These are phyloP conservation scores for Archaeoteleia sp. DNA, from an alignment of 2,888 invertebrate genomes.

Conservation along the genomic window DNA sequence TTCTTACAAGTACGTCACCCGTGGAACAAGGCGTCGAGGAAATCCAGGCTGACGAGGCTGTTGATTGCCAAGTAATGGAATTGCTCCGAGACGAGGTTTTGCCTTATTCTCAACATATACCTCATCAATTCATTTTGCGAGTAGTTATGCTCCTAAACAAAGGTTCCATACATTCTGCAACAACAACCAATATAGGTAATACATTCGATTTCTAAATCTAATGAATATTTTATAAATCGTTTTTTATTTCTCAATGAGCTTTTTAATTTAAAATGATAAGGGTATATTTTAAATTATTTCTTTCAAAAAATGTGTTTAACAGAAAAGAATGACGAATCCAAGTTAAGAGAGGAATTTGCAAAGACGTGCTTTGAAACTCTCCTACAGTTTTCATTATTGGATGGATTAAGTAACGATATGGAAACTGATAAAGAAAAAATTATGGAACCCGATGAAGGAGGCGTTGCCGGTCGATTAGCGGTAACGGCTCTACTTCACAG, in stretches of 20 bases:
- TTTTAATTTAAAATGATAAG: slow-evolving; percentile 86
- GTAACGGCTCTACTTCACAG: slow-evolving; percentile 94
- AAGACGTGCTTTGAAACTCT: slow-evolving; percentile 97
- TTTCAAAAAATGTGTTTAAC: slow-evolving; percentile 19
- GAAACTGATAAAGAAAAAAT: slow-evolving; percentile 57
- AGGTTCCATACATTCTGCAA: slow-evolving; percentile 89
- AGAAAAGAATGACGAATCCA: slow-evolving; percentile 74
- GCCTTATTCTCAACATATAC: slow-evolving; percentile 86
- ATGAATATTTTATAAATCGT: slow-evolving; percentile 15
- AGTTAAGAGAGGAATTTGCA: slow-evolving; percentile 95
- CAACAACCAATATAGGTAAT: slow-evolving; percentile 78
- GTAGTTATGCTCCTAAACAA: slow-evolving; percentile 89
- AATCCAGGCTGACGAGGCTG: slow-evolving; percentile 82
- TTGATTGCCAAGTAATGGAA: slow-evolving; percentile 89
- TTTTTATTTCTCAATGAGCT: slow-evolving; percentile 76
- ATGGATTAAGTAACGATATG: slow-evolving; percentile 78
- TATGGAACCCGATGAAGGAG: slow-evolving; percentile 76
- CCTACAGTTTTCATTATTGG: slow-evolving; percentile 92
- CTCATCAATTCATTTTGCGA: slow-evolving; percentile 87
- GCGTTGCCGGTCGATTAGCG: slow-evolving; percentile 85
- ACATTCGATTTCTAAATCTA: no score
- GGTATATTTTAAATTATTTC: slow-evolving; percentile 10
- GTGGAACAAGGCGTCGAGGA: slow-evolving; percentile 77
- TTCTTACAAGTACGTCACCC: slow-evolving; percentile 73
- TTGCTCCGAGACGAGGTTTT: slow-evolving; percentile 87